Base-by-base conservation (phyloP, 1,140 invertebrate genomes). In the Drosophila teissieri region DNA sequence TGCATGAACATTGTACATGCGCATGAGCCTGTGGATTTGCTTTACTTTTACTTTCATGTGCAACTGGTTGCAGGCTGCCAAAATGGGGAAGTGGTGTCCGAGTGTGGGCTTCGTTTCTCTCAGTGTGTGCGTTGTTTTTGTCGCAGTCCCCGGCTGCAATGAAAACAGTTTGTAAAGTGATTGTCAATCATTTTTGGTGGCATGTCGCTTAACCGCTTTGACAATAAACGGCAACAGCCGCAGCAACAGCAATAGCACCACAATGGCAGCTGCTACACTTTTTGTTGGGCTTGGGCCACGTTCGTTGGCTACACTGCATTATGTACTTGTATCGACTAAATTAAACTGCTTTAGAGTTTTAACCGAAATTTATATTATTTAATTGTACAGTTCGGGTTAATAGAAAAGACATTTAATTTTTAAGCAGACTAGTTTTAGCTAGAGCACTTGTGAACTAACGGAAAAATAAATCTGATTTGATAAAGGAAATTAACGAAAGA, bases 31-130 rank as follows among this genome's bases (percentile, higher is more conserved):
- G 37, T 53, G 80, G 73, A 82, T 78, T 70, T 89, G 85, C 69
- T 90, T 80, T 78, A 89, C 84, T 89, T 89, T 89, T 89, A 89
- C 84, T 89, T 89, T 89, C 84, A 89, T 89, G 64, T 89, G 80
- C 84, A 89, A 89, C 84, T 89, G 80, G 84, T 89, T 89, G 80
- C 62, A 46, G 62, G 45, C 61, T 46, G 60, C 67, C 55, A 69
- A 65, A 81, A 83, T 68, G 82, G 82, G 79, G 83, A 86, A 88
- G 84, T 42, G 55, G n/a, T 64, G 77, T 42, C 34, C 64, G 58
- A 55, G 40, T 58, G 56, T 62, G 77, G 63, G 81, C 57, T 40
- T 39, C 11, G 74, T 88, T 76, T 75, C 61, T 48, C 53, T 68
- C 45, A 68, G 64, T 68, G 64, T 64, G 60, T 14, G 57, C n/a